Conservation (phyloP, 2,797 vertebrate genomes). For the Scomberomorus guttatus region DNA sequence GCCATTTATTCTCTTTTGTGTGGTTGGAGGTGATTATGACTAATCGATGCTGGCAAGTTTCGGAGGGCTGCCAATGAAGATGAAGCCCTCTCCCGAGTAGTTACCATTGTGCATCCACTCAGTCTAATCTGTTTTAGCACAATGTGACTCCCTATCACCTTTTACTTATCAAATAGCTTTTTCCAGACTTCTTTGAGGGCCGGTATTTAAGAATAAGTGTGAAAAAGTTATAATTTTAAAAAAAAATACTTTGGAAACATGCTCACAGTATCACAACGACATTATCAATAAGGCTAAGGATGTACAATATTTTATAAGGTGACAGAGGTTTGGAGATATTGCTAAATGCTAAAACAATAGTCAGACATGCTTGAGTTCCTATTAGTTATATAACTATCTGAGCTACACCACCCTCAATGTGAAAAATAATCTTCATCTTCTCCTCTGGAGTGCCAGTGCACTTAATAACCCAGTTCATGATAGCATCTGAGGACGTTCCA, state of each 20-base stretch:
- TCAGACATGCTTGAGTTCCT: conserved; percentile 28
- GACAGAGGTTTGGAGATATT: neutral
- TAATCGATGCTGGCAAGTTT: conserved; percentile 73
- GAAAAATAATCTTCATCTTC: conserved; percentile 65
- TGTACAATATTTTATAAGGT: conserved; percentile 4
- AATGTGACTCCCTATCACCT: conserved; percentile 31
- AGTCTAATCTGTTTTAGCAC: conserved; percentile 21
- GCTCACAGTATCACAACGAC: neutral
- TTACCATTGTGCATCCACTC: conserved; percentile 34
- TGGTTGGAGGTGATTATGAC: conserved; percentile 77
- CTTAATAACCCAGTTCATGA: conserved; percentile 69
- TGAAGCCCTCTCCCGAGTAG: conserved; percentile 46
- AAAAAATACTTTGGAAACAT: neutral
- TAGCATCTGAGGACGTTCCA: conserved; percentile 66
- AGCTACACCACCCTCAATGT: conserved; percentile 15
- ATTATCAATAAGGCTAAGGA: neutral
- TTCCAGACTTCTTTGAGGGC: conserved; percentile 13
- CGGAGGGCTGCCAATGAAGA: conserved; percentile 58
- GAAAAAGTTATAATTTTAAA: conserved; percentile 1
- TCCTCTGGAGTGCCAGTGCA: conserved; percentile 55
- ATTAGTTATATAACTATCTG: conserved; percentile 49
- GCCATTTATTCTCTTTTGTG: conserved; percentile 77
- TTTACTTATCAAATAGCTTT: conserved; percentile 21
- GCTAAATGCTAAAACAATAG: conserved; percentile 45
- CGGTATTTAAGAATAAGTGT: neutral